Conservation (phyloP, 2,888 invertebrate species). For the Odontothrips loti region DNA sequence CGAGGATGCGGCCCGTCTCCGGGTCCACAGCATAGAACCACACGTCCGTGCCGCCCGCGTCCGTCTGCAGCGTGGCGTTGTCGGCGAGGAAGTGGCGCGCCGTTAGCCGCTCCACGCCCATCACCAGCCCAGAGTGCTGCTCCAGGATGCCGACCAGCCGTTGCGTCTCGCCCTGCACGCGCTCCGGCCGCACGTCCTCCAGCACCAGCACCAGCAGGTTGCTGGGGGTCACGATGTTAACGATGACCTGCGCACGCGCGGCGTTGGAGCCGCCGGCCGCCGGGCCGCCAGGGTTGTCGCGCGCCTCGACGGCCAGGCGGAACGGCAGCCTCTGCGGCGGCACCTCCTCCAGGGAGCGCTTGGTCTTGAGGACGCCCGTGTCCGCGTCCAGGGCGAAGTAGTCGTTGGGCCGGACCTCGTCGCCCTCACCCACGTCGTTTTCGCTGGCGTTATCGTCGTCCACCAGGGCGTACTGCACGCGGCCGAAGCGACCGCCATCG, state of each 20-base stretch:
- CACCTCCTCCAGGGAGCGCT: constrained; percentile 66
- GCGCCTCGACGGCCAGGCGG: constrained; percentile 66
- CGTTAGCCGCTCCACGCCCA: constrained; percentile 81
- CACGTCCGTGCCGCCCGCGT: constrained; percentile 72
- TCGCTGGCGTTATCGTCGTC: constrained; percentile 48
- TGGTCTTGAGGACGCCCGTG: constrained; percentile 72
- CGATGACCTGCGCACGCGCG: constrained; percentile 61
- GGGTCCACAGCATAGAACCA: constrained; percentile 87
- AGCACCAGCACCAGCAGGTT: constrained; percentile 74
- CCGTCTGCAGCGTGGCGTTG: constrained; percentile 69
- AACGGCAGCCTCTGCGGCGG: constrained; percentile 64
- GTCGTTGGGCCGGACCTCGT: constrained; percentile 52
- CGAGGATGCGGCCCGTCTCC: constrained; percentile 65
- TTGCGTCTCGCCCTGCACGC: constrained; percentile 55
- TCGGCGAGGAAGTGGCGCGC: constrained; percentile 66
- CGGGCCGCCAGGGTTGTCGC: constrained; percentile 66
- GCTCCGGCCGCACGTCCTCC: constrained; percentile 67
- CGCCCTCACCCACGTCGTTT: constrained; percentile 48
- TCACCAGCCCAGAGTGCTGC: constrained; percentile 67
- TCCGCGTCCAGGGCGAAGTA: constrained; percentile 69
- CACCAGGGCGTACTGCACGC: constrained; percentile 61
- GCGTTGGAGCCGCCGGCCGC: constrained; percentile 55
- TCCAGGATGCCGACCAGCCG: constrained; percentile 62
- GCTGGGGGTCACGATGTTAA: constrained; percentile 47
- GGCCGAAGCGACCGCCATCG: constrained; percentile 79